A percentile compares a stretch with the other conserved stretches of the same genome.
phyloP scores from a whole-genome alignment of 2,888 invertebrate genomes.

The Scotopteryx bipunctaria region DNA sequence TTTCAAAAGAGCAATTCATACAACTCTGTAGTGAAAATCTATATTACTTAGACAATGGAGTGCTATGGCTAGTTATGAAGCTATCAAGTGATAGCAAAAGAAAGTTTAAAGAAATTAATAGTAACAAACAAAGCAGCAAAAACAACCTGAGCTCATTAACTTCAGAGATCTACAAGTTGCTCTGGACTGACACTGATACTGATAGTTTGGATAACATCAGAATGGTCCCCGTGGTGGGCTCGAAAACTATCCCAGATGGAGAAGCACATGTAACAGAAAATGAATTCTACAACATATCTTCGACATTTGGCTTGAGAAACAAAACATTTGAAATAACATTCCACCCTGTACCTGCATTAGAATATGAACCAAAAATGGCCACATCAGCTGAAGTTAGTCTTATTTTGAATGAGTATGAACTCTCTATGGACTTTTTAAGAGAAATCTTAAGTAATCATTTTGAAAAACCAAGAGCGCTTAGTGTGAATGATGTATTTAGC shows the following conservation, averaged over 20 bases:
- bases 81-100: slow-evolving; percentile 55
- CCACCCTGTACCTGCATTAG: slow-evolving; percentile 65
- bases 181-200: slow-evolving; percentile 54
- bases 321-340: slow-evolving; percentile 59
- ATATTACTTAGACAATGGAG: slow-evolving; percentile 73
- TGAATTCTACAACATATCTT: slow-evolving; percentile 63
- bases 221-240: slow-evolving; percentile 68
- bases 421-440: slow-evolving; percentile 80
- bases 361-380: slow-evolving; percentile 71
- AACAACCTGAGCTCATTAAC: slow-evolving; percentile 62
- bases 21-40: slow-evolving; percentile 72
- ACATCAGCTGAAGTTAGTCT: slow-evolving; percentile 66
- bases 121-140: slow-evolving; percentile 45
- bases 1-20: slow-evolving; percentile 67
- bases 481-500: slow-evolving; percentile 85
- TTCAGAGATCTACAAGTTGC: slow-evolving; percentile 67
- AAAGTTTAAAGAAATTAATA: slow-evolving; percentile 48
- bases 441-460: slow-evolving; percentile 87
- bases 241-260: slow-evolving; percentile 55
- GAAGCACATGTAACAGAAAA: slow-evolving; percentile 60
- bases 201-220: slow-evolving; percentile 54
- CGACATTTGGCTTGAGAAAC: slow-evolving; percentile 55
- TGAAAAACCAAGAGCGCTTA: slow-evolving; percentile 85
- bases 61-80: slow-evolving; percentile 71
- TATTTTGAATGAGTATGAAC: slow-evolving; percentile 69